Conservation (phyloP, 2,888 invertebrate genomes). For the Eustalomyia histrio region DNA sequence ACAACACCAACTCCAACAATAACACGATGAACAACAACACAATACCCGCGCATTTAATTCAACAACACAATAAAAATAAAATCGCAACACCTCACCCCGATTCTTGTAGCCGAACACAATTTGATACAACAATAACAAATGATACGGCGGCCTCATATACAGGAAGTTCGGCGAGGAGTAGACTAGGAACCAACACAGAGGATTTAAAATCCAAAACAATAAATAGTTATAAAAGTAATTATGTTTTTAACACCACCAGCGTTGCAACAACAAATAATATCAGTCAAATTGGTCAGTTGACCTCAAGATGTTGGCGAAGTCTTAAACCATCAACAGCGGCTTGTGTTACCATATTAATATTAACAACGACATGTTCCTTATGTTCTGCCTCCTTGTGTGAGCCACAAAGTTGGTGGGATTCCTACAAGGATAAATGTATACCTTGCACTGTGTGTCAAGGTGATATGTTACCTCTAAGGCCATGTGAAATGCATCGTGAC, state of each 20-base stretch:
- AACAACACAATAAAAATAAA: conserved; percentile 46
- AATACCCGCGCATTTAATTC: conserved; percentile 56
- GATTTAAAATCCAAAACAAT: neutral
- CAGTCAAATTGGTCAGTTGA: conserved; percentile 20
- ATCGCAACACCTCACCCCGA: conserved; percentile 46
- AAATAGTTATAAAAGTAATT: conserved; percentile 38
- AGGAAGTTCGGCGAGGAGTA: conserved; percentile 54
- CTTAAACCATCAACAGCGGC: conserved; percentile 63
- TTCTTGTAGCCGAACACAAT: conserved; percentile 21
- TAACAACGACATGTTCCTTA: conserved; percentile 76
- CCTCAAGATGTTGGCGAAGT: conserved; percentile 24
- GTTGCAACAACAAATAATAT: conserved; percentile 45
- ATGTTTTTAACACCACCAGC: conserved; percentile 41
- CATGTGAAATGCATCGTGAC: conserved; percentile 88
- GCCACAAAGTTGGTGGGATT: conserved; percentile 86
- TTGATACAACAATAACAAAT: conserved; percentile 27
- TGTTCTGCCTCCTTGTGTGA: conserved; percentile 79
- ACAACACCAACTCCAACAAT: conserved; percentile 56
- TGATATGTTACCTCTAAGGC: conserved; percentile 84
- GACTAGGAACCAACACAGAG: conserved; percentile 40
- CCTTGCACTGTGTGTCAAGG: conserved; percentile 87
- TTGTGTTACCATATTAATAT: conserved; percentile 71
- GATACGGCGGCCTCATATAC: conserved; percentile 28
- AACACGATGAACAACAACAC: conserved; percentile 52
- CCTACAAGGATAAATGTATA: conserved; percentile 83